These are phyloP conservation scores for Archaeoteleia sp. DNA, from an alignment of 2,888 invertebrate genomes.

Conservation along the genomic window DNA sequence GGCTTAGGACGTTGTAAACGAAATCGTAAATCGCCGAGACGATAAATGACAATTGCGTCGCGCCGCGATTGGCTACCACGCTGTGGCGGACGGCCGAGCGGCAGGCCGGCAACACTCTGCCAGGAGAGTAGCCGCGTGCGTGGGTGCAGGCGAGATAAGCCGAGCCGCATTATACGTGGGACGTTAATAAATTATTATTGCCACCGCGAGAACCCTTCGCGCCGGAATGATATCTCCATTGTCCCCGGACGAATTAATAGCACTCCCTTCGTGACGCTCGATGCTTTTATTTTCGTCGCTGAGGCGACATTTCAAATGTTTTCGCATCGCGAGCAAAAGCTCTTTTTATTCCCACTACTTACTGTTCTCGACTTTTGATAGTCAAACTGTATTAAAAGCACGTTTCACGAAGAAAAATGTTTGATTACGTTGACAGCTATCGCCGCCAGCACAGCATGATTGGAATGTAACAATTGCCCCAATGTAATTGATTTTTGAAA, in stretches of 20 bases:
- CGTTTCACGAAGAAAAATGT: no score
- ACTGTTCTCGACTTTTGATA: no score
- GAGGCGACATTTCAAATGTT: background rate
- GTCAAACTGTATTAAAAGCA: no score
- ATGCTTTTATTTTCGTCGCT: slow-evolving; percentile 9
- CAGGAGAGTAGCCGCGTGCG: slow-evolving; percentile 61
- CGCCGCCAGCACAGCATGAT: no score
- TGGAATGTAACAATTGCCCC: no score
- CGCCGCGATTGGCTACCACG: slow-evolving; percentile 63
- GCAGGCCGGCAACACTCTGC: slow-evolving; percentile 14
- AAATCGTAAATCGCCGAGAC: slow-evolving; percentile 69
- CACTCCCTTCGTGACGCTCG: slow-evolving; percentile 38
- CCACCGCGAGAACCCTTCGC: slow-evolving; percentile 53
- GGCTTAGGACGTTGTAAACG: slow-evolving; percentile 61
- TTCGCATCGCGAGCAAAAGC: background rate
- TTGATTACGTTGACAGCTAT: no score
- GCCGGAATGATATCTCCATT: slow-evolving; percentile 67
- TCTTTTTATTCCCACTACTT: background rate
- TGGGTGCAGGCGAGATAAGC: slow-evolving; percentile 64
- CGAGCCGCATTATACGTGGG: slow-evolving; percentile 59
- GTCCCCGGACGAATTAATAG: slow-evolving; percentile 67
- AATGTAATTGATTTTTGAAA: no score
- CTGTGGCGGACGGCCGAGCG: slow-evolving; percentile 24
- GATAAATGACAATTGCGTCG: slow-evolving; percentile 72
- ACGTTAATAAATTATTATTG: slow-evolving; percentile 68